Conservation (phyloP, 2,113 vertebrate genomes). For the Camelus bactrianus region DNA sequence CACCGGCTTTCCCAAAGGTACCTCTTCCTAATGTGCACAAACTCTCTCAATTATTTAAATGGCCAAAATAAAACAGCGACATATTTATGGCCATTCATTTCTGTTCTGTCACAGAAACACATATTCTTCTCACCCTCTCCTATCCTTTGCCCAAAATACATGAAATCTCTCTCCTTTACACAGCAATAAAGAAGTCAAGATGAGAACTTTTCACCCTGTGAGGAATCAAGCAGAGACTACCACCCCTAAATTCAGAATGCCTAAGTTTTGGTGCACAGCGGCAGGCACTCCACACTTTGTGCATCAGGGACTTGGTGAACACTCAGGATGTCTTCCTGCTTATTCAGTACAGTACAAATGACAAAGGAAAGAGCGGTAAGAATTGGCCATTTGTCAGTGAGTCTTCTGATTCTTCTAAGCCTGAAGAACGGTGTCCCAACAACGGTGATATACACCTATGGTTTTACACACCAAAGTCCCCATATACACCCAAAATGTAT, state of each 20-base stretch:
- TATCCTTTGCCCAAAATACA: constrained; percentile 41
- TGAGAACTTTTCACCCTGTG: not conserved
- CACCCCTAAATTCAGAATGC: not conserved
- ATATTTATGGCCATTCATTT: not conserved
- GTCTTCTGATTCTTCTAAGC: not conserved
- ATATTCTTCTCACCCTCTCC: constrained; percentile 11
- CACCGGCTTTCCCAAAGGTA: constrained; percentile 45
- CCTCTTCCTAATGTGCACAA: not conserved
- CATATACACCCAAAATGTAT: not conserved
- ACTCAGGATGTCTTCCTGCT: constrained; percentile 56
- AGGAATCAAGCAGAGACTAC: not conserved
- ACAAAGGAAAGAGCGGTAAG: constrained; percentile 30
- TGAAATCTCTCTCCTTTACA: not conserved
- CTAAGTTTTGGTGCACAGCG: not conserved
- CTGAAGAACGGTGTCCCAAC: not conserved
- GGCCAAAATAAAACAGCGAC: constrained; percentile 14
- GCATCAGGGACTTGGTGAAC: not conserved
- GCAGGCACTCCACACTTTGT: not conserved
- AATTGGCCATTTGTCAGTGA: constrained; percentile 5
- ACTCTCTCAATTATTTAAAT: not conserved
- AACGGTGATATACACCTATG: not conserved
- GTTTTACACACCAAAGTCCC: not conserved
- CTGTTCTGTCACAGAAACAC: constrained; percentile 43
- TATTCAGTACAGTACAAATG: constrained; percentile 40
- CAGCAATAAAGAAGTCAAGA: not conserved